phyloP scores from a whole-genome alignment of 2,113 vertebrate genomes.

The Erpornis zantholeuca region DNA sequence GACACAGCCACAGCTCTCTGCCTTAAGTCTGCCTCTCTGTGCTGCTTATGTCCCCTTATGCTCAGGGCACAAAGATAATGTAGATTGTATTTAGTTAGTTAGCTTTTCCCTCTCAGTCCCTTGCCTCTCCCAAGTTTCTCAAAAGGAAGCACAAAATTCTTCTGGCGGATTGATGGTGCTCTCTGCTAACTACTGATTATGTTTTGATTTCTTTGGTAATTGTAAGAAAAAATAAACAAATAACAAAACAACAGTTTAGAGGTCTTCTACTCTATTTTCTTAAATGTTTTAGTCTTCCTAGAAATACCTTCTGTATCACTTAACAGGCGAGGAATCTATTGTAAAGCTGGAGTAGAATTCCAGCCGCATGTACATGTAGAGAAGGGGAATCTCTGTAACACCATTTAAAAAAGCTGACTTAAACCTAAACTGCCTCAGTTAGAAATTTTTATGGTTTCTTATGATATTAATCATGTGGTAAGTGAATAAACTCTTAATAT shows the following conservation, averaged over 20 bases:
- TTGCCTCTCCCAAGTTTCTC: not conserved
- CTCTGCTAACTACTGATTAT: not conserved
- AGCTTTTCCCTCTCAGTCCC: not conserved
- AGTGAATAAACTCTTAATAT: not conserved
- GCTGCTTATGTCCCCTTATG: not conserved
- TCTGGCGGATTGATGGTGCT: not conserved
- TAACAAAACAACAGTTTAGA: not conserved
- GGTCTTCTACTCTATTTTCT: not conserved
- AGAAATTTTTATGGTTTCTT: not conserved
- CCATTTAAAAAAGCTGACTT: not conserved
- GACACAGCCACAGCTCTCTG: not conserved
- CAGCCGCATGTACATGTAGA: not conserved
- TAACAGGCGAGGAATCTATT: not conserved
- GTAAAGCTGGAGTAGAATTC: not conserved
- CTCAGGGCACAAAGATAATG: not conserved
- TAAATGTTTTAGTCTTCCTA: not conserved
- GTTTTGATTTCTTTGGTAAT: not conserved
- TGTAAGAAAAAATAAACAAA: not conserved
- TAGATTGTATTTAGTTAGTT: not conserved
- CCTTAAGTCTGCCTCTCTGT: not conserved
- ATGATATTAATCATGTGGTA: not conserved
- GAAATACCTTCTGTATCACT: not conserved
- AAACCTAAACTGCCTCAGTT: not conserved
- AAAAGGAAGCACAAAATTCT: not conserved
- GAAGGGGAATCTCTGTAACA: not conserved